Evolutionary conservation across 2,797 vertebrate genomes (phyloP).

Genomic region (Lerista edwardsae): DNA sequence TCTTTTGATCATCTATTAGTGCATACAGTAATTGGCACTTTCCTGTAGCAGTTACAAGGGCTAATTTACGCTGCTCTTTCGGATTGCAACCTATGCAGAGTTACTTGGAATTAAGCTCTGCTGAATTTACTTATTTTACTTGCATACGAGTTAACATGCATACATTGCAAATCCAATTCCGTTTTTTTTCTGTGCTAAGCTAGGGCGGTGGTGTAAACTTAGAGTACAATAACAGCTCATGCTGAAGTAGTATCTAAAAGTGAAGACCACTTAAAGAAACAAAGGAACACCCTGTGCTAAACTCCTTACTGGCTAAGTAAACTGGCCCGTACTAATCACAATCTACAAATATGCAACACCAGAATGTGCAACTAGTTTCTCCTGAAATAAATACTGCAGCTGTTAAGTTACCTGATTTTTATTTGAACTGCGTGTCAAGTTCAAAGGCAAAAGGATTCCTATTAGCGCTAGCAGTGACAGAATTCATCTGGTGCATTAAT

Average conservation of each 20-base stretch:
- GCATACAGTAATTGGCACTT: not conserved
- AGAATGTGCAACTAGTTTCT: not conserved
- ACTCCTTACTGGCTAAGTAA: not conserved
- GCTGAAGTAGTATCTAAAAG: conserved; percentile 4
- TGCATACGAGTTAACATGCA: not conserved
- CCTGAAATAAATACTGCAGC: not conserved
- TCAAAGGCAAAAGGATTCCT: conserved; percentile 44
- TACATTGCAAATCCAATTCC: not conserved
- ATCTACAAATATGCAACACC: not conserved
- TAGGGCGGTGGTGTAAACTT: not conserved
- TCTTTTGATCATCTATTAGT: too few relatives aligned
- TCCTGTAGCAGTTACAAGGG: not conserved
- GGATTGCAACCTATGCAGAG: not conserved
- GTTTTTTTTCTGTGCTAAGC: not conserved
- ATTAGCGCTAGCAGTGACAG: conserved; percentile 52
- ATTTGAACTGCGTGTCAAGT: conserved; percentile 22
- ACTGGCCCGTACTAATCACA: not conserved
- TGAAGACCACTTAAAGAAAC: not conserved
- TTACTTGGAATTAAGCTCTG: not conserved
- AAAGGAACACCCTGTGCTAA: not conserved
- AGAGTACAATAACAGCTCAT: not conserved
- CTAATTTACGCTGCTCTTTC: not conserved
- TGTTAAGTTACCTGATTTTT: conserved; percentile 22
- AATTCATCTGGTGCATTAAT: conserved; percentile 70
- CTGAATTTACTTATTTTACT: not conserved